phyloP scores from a whole-genome alignment of 2,888 invertebrate species.

The Rhodophaea formosa region DNA sequence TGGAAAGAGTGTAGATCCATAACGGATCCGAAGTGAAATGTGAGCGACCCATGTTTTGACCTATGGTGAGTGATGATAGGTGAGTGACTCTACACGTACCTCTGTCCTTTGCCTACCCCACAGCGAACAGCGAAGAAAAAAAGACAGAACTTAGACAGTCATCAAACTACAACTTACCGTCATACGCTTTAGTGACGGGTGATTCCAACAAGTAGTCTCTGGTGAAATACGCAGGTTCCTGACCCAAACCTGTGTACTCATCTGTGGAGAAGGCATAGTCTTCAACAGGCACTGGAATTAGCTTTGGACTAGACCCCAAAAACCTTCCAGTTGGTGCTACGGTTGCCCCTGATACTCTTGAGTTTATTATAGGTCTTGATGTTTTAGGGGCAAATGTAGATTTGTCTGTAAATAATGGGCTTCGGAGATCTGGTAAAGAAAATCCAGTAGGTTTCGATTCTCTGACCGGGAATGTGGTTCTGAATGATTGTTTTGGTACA shows the following conservation, averaged over 20 bases:
- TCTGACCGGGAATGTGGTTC: slow-evolving; percentile 29
- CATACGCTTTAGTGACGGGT: slow-evolving; percentile 69
- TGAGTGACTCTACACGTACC: slow-evolving; percentile 12
- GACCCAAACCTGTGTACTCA: slow-evolving; percentile 50
- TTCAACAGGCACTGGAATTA: slow-evolving; percentile 51
- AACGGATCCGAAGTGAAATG: slow-evolving; percentile 1
- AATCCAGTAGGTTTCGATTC: slow-evolving; percentile 36
- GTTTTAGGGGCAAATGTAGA: slow-evolving; percentile 11
- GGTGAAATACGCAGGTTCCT: slow-evolving; percentile 66
- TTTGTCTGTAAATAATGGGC: slow-evolving; percentile 5
- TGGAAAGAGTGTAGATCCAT: slow-evolving; percentile 7
- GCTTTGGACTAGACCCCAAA: slow-evolving; percentile 40
- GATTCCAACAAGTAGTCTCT: slow-evolving; percentile 73
- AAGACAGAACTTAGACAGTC: not conserved
- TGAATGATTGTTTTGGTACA: slow-evolving; percentile 13
- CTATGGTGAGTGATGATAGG: slow-evolving; percentile 2
- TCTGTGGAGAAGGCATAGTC: slow-evolving; percentile 55
- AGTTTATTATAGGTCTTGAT: slow-evolving; percentile 19
- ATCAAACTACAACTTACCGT: slow-evolving; percentile 52
- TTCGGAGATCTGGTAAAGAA: slow-evolving; percentile 5
- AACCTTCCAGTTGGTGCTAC: slow-evolving; percentile 42
- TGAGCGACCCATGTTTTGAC: slow-evolving; percentile 1
- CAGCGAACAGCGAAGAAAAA: slow-evolving; percentile 14
- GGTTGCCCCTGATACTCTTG: slow-evolving; percentile 13
- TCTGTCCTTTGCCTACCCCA: slow-evolving; percentile 12